Base-by-base conservation (phyloP, 2,888 invertebrate genomes). In the Oxystoma pomonae region DNA sequence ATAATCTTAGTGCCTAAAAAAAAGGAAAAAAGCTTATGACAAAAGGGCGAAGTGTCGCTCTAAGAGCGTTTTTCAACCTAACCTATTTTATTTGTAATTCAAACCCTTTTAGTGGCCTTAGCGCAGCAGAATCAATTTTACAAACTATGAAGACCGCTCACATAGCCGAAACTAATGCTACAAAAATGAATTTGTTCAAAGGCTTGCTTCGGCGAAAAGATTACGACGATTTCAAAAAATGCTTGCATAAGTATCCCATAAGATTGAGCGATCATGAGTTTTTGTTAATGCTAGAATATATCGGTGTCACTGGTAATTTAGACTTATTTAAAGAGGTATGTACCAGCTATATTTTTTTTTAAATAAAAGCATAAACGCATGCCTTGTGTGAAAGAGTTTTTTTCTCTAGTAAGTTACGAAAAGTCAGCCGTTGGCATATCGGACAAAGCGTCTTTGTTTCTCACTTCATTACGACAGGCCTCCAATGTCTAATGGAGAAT, bases 121-220 rank as follows among this genome's bases (percentile, higher is more conserved):
- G 79, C 1, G 82, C 81, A 21, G 83, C 82, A 1, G 76, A 83
- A 69, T 78, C 82, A 63, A 82, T 86, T 0, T 70, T 86, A 2
- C 79, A 80, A 50, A 85, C 84, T 75, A 87, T 89, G 87, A 81
- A 78, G 57, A 82, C 85, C 0, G 80, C 85, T 0, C 83, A 84
- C 60, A 72, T 89, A 1, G 69, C 78, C 0, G 76, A 78, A 1
- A 82, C 83, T 17, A 65, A 78, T 1, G 81, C 82, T 49, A 87
- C 86, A 0, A 82, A 83, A 65, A 80, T 82, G 0, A 80, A 84
- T 2, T 73, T 85, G 49, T 78, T 84, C 0, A 78, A 81, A 60
- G 84, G 84, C 0, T 78, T 84, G 21, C 82, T 84, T 1, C 83
- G 79, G 73, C 83, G 83, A 61, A 81, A 80, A 1, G 76, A 83